phyloP scores from a whole-genome alignment of 2,113 vertebrate species.

The Cromileptes altivelis region DNA sequence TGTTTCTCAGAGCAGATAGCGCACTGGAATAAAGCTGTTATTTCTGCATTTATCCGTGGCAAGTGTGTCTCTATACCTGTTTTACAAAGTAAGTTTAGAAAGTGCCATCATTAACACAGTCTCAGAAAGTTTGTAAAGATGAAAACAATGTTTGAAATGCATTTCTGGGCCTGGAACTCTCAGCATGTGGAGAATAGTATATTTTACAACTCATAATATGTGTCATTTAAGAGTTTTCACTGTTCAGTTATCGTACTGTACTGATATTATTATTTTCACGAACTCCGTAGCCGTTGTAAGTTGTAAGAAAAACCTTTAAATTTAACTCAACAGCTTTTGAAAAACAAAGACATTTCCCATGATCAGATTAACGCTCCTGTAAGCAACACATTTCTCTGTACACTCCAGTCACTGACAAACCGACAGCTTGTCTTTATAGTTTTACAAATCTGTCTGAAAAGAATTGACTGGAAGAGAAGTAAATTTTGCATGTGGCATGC shows the following conservation, averaged over 20 bases:
- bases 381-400: no score
- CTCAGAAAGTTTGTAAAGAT: neutral
- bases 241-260: no score
- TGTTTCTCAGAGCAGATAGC: neutral
- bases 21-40: constrained; percentile 3
- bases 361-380: no score
- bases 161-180: neutral
- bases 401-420: no score
- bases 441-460: no score
- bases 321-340: neutral
- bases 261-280: neutral
- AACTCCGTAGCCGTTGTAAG: neutral
- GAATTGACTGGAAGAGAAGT: no score
- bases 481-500: no score
- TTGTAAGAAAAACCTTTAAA: no score
- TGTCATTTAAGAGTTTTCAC: neutral
- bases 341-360: neutral
- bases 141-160: neutral
- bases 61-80: neutral
- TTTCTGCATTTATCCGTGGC: neutral
- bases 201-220: no score
- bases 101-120: neutral
- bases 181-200: neutral
- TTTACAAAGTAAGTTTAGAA: neutral
- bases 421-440: no score